Conservation (phyloP, 1,140 invertebrate species). For the Hypothenemus hampei region DNA sequence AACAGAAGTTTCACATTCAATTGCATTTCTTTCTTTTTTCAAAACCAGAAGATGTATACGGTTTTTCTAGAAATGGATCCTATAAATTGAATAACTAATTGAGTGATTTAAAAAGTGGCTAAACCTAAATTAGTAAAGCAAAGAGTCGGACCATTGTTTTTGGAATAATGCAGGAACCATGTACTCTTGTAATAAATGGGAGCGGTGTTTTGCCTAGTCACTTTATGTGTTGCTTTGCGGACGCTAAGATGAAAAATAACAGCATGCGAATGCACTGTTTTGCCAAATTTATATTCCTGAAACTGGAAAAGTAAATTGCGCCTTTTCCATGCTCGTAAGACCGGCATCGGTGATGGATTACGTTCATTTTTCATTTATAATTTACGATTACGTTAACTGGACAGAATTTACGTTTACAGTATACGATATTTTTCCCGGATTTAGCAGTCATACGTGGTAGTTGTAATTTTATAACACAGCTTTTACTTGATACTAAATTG, state of each 20-base stretch:
- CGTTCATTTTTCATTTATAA: constrained; percentile 16
- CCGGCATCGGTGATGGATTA: constrained; percentile 16
- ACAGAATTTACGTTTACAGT: constrained; percentile 8
- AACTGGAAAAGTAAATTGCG: constrained; percentile 22
- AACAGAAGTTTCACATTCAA: too few species aligned
- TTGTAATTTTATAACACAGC: too few species aligned
- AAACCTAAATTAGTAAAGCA: constrained; percentile 26
- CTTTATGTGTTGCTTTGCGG: constrained; percentile 29
- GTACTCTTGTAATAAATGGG: constrained; percentile 31
- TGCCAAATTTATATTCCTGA: constrained; percentile 22
- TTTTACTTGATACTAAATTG: too few species aligned
- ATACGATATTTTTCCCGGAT: too few species aligned
- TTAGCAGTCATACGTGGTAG: too few species aligned
- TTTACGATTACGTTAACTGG: constrained; percentile 8
- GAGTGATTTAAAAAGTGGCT: constrained; percentile 22
- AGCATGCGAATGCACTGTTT: constrained; percentile 26
- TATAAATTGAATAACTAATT: too few species aligned
- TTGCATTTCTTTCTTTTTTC: too few species aligned
- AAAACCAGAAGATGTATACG: too few species aligned
- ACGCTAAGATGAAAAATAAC: constrained; percentile 30
- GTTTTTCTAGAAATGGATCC: too few species aligned
- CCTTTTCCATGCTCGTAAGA: constrained; percentile 19
- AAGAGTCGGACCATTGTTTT: constrained; percentile 27
- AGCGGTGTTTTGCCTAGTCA: constrained; percentile 23
- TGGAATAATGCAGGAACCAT: constrained; percentile 28